Percentiles rank a stretch among this genome's conserved stretches.
phyloP scores from a whole-genome alignment of 2,888 invertebrate species.

The Arge pagana region DNA sequence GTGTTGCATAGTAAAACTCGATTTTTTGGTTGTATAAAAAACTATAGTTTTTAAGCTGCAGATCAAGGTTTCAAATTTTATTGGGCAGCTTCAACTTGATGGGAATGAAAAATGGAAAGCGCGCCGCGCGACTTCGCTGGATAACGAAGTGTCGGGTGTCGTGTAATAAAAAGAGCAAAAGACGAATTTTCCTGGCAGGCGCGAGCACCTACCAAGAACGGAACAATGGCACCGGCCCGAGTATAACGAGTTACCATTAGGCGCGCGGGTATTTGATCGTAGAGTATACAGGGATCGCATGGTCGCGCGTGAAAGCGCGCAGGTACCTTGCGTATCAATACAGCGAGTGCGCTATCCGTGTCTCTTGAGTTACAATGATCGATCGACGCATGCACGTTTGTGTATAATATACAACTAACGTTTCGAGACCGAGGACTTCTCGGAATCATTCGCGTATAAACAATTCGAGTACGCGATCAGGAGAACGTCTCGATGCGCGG shows the following conservation, averaged over 20 bases:
- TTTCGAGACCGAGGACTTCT: constrained; percentile 13
- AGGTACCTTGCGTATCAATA: neutral
- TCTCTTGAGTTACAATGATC: constrained; percentile 5
- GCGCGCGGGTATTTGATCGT: neutral
- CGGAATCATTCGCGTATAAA: constrained; percentile 21
- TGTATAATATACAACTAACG: neutral
- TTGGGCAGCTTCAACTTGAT: no score
- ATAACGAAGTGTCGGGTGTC: no score
- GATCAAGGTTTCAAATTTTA: no score
- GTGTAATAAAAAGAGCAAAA: no score
- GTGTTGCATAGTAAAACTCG: no score
- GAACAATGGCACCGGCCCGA: constrained; percentile 18
- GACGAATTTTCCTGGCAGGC: neutral
- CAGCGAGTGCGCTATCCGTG: no score
- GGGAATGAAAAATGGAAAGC: no score
- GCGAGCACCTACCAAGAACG: constrained; percentile 13
- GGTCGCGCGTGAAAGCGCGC: neutral
- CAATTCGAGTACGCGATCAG: constrained; percentile 16
- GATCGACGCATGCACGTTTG: neutral
- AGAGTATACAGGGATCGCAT: neutral
- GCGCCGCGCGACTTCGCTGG: no score
- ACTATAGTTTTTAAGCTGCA: no score
- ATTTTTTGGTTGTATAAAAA: no score
- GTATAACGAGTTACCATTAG: no score
- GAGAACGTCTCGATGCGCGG: neutral